Percentiles rank a stretch among this genome's conserved stretches.
Evolutionary conservation across 2,888 invertebrate species (phyloP).

Genomic region (Ischnura elegans): DNA sequence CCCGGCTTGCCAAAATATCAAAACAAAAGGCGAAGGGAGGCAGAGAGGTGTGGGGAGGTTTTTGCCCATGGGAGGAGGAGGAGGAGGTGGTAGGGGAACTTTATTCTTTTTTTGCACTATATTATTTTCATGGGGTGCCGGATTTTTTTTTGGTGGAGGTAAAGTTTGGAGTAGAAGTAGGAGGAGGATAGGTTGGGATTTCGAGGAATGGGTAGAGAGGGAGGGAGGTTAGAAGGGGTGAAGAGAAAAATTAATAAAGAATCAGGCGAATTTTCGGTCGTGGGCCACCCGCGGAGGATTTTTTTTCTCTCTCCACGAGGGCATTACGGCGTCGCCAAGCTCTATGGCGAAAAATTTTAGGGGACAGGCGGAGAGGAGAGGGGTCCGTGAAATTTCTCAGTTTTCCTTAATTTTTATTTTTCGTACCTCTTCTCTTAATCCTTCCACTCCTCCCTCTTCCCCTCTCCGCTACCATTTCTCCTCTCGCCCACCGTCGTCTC

Average conservation of each 20-base stretch:
- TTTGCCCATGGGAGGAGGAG: neutral
- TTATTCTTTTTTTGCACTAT: neutral
- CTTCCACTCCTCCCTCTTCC: neutral
- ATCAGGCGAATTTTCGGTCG: constrained; percentile 21
- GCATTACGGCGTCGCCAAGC: neutral
- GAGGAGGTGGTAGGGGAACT: neutral
- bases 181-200: neutral
- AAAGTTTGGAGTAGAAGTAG: neutral
- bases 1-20: constrained; percentile 32
- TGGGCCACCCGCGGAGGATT: neutral
- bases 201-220: too few species aligned
- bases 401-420: neutral
- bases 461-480: neutral
- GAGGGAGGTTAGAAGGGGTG: neutral
- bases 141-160: neutral
- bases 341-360: neutral
- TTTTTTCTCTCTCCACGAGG: neutral
- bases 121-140: neutral
- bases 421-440: neutral
- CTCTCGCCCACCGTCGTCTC: neutral
- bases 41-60: neutral
- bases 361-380: neutral
- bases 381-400: neutral
- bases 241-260: constrained; percentile 19
- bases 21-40: neutral